Evolutionary conservation across 2,888 invertebrate species (phyloP).

Genomic region (Pseudanteris insignis): DNA sequence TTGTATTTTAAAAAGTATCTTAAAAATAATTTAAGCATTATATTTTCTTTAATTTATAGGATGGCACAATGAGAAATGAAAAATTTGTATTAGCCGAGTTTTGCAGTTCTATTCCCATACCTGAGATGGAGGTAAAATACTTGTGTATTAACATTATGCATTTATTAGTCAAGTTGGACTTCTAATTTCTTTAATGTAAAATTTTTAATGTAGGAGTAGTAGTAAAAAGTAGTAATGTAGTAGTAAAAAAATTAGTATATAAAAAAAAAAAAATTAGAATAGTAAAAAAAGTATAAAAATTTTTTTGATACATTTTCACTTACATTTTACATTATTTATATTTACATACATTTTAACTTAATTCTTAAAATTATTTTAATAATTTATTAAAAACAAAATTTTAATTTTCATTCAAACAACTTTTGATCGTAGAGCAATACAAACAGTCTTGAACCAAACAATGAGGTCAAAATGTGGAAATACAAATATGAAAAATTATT

Average conservation of each 20-base stretch:
- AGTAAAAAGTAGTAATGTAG: too few relatives aligned
- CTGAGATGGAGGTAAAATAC: conserved; percentile 2
- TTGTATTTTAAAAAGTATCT: not conserved
- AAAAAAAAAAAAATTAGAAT: too few relatives aligned
- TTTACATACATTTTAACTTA: too few relatives aligned
- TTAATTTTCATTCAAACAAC: not conserved
- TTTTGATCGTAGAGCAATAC: not conserved
- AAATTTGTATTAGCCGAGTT: not conserved
- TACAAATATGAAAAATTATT: conserved; percentile 1
- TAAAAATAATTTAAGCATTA: not conserved
- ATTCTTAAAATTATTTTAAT: too few relatives aligned
- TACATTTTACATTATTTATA: too few relatives aligned
- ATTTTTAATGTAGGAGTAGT: too few relatives aligned
- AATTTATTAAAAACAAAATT: not conserved
- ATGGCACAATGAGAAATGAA: not conserved
- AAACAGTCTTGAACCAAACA: not conserved
- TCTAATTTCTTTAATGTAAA: not conserved
- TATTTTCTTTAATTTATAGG: not conserved
- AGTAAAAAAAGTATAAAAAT: too few relatives aligned
- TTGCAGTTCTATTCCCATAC: not conserved
- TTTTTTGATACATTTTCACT: too few relatives aligned
- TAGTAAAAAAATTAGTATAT: too few relatives aligned
- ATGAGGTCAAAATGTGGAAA: conserved; percentile 1
- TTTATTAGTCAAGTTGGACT: not conserved
- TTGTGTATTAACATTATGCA: not conserved